Conservation (phyloP, 2,797 vertebrate genomes). For the Pristis pectinata region DNA sequence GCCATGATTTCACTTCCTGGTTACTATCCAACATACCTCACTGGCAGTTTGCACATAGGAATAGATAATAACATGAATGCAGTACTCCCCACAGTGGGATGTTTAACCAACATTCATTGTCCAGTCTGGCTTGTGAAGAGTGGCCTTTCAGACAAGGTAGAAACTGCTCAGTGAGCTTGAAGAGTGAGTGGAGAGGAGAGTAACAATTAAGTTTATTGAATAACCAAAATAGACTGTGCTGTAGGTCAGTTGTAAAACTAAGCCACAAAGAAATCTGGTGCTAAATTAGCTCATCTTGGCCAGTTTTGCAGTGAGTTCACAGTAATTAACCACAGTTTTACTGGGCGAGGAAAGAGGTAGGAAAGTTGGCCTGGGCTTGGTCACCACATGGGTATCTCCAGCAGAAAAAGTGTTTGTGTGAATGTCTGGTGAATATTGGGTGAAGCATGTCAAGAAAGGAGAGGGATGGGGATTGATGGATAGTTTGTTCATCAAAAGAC, state of each 20-base stretch:
- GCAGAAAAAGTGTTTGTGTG: background rate
- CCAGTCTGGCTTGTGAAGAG: background rate
- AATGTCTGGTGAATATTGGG: background rate
- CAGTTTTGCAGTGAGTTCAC: background rate
- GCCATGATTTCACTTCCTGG: background rate
- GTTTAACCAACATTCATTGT: background rate
- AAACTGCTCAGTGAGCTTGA: background rate
- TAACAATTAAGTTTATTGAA: background rate
- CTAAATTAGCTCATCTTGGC: background rate
- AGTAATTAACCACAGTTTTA: background rate
- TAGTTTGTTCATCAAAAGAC: background rate
- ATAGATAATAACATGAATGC: background rate
- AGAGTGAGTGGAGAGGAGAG: background rate
- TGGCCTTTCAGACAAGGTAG: background rate
- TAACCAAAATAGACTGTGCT: background rate
- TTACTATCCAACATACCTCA: background rate
- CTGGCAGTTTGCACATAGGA: background rate
- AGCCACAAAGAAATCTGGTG: background rate
- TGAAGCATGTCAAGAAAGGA: background rate
- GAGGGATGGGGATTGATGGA: background rate
- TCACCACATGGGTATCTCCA: background rate
- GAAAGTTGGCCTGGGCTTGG: background rate
- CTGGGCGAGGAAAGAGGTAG: background rate
- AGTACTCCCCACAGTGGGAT: background rate
- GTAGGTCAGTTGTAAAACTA: background rate